Percentiles rank a stretch among this genome's conserved stretches.
phyloP scores from a whole-genome alignment of 1,140 invertebrate genomes.

The Vanessa tameamea region DNA sequence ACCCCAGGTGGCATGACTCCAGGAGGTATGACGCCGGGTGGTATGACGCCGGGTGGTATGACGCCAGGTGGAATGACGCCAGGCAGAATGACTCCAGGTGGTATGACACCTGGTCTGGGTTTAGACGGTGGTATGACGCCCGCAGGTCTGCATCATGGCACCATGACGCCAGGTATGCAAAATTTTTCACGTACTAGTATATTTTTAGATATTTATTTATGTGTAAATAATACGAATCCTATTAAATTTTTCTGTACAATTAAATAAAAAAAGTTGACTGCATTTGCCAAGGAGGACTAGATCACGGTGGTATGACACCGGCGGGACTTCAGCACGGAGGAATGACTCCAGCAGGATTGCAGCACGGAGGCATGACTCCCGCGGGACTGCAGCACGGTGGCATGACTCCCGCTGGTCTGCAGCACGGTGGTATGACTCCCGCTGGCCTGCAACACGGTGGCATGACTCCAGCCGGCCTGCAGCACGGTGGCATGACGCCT shows the following conservation, averaged over 20 bases:
- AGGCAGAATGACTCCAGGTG: constrained; percentile 51
- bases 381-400: constrained; percentile 44
- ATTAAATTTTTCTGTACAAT: constrained; percentile 28
- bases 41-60: constrained; percentile 74
- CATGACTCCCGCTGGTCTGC: constrained; percentile 47
- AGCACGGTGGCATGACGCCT: constrained; percentile 62
- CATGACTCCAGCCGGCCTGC: constrained; percentile 59
- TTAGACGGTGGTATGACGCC: constrained; percentile 75
- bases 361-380: constrained; percentile 51
- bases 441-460: constrained; percentile 56
- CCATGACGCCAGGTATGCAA: constrained; percentile 74
- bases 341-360: constrained; percentile 46
- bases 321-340: constrained; percentile 18
- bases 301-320: constrained; percentile 34
- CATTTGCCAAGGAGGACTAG: constrained; percentile 17
- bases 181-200: background rate
- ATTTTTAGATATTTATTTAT: background rate
- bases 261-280: constrained; percentile 23
- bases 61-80: constrained; percentile 61
- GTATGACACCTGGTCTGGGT: constrained; percentile 76
- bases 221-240: background rate
- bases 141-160: constrained; percentile 77
- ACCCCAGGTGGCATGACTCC: constrained; percentile 47
- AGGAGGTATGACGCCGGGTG: constrained; percentile 51
- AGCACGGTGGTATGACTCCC: constrained; percentile 59